These are phyloP conservation scores for Sinocyclocheilus rhinocerous DNA, from an alignment of 2,113 vertebrate species.

Conservation along the genomic window DNA sequence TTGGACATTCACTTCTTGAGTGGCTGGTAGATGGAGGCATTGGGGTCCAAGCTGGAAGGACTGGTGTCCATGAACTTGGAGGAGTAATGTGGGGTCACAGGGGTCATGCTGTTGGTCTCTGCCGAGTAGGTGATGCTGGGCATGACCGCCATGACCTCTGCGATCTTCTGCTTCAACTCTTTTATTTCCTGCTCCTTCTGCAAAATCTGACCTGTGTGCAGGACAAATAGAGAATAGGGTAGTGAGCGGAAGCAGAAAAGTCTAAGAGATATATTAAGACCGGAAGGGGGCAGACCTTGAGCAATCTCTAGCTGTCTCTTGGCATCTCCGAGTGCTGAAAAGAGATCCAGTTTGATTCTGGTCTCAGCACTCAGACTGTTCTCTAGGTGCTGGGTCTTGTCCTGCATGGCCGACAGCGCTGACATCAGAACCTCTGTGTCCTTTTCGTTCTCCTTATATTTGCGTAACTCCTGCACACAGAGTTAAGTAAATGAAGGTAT, in stretches of 20 bases:
- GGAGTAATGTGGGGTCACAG: conserved; percentile 94
- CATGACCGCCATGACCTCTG: conserved; percentile 99
- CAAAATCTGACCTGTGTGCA: conserved; percentile 88
- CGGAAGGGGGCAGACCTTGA: conserved; percentile 79
- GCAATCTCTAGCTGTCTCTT: conserved; percentile 98
- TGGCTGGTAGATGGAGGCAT: conserved; percentile 98
- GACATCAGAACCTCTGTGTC: conserved; percentile 98
- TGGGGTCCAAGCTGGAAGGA: conserved; percentile 96
- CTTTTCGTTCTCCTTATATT: conserved; percentile 98
- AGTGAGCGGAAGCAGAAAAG: background rate
- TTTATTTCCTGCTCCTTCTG: conserved; percentile 99
- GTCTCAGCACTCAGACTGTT: conserved; percentile 98
- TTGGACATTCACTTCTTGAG: conserved; percentile 88
- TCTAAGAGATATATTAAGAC: background rate
- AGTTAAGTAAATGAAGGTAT: background rate
- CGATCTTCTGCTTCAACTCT: conserved; percentile 98
- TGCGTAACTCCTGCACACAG: conserved; percentile 84
- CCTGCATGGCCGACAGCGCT: conserved; percentile 97
- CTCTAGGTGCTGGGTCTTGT: conserved; percentile 98
- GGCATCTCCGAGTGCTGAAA: conserved; percentile 94
- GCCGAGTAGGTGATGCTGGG: conserved; percentile 94
- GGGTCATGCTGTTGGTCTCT: conserved; percentile 87
- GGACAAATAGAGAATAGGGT: no score
- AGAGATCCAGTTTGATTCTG: conserved; percentile 96
- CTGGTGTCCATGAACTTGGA: conserved; percentile 99